These are phyloP conservation scores for Papilio elwesi DNA, from an alignment of 2,888 invertebrate genomes.

Conservation along the genomic window DNA sequence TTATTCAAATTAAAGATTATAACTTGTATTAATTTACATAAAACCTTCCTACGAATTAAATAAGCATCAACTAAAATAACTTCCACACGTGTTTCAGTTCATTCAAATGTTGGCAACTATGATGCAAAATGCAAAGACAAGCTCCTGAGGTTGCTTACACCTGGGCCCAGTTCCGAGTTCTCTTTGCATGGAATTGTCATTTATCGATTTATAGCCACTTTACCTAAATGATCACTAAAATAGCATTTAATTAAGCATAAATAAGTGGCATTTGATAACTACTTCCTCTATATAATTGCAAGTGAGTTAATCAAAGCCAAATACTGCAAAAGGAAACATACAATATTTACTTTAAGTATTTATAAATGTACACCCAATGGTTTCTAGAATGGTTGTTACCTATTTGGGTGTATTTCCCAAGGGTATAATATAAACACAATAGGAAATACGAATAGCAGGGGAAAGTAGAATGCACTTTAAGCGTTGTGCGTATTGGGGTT, in stretches of 20 bases:
- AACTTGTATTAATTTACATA: background rate
- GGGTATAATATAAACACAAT: constrained; percentile 59
- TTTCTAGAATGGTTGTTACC: constrained; percentile 31
- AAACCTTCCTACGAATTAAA: background rate
- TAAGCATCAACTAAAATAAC: background rate
- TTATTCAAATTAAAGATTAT: background rate
- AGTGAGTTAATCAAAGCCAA: background rate
- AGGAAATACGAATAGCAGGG: constrained; percentile 44
- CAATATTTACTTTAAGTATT: background rate
- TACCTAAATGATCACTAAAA: too few relatives aligned
- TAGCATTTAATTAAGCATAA: too few relatives aligned
- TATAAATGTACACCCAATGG: background rate
- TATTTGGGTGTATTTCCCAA: constrained; percentile 60
- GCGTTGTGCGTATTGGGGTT: constrained; percentile 38
- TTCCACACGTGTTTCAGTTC: background rate
- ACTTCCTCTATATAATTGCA: too few relatives aligned
- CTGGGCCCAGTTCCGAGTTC: constrained; percentile 27
- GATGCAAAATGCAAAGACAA: constrained; percentile 22
- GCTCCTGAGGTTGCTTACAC: constrained; percentile 28
- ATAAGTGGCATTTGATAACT: too few relatives aligned
- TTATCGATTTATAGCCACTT: too few relatives aligned
- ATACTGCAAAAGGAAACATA: background rate
- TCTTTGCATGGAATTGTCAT: constrained; percentile 19
- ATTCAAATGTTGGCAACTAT: constrained; percentile 27
- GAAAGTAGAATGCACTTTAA: constrained; percentile 37